Evolutionary conservation across 2,113 vertebrate species (phyloP).

Genomic region (Fukomys damarensis): DNA sequence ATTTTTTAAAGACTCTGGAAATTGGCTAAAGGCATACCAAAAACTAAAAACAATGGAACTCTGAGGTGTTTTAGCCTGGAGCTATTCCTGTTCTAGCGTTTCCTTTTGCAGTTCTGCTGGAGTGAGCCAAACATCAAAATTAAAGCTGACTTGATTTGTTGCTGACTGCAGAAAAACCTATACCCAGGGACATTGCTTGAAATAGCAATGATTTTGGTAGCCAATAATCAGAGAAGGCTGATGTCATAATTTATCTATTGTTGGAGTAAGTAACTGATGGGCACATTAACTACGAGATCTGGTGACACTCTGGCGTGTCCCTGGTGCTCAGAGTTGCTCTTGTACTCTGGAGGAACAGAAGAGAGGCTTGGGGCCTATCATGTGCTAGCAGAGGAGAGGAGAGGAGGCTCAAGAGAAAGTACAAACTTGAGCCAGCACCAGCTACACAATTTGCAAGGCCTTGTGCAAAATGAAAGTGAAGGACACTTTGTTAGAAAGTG

Average conservation of each 20-base stretch:
- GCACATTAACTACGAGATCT: not conserved
- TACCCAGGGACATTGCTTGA: not conserved
- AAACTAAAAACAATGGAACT: not conserved
- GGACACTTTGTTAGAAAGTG: too few species aligned
- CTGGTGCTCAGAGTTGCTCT: not conserved
- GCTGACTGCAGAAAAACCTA: not conserved
- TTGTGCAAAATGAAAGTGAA: not conserved
- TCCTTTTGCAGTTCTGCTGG: not conserved
- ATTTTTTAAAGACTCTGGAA: not conserved
- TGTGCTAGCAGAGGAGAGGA: not conserved
- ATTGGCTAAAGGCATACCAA: not conserved
- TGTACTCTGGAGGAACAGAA: not conserved
- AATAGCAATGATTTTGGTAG: not conserved
- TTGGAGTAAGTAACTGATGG: not conserved
- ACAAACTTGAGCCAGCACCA: not conserved
- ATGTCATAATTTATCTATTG: not conserved
- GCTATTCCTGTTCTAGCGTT: not conserved
- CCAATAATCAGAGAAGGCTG: not conserved
- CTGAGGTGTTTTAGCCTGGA: not conserved
- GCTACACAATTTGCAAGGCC: not conserved
- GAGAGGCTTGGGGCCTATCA: not conserved
- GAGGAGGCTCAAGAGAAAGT: not conserved
- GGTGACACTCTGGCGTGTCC: not conserved
- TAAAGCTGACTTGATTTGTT: not conserved
- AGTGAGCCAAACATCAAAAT: not conserved